A percentile compares a stretch with the other conserved stretches of the same genome.
Conservation (phyloP, 2,113 vertebrate species). For the Etheostoma spectabile region DNA sequence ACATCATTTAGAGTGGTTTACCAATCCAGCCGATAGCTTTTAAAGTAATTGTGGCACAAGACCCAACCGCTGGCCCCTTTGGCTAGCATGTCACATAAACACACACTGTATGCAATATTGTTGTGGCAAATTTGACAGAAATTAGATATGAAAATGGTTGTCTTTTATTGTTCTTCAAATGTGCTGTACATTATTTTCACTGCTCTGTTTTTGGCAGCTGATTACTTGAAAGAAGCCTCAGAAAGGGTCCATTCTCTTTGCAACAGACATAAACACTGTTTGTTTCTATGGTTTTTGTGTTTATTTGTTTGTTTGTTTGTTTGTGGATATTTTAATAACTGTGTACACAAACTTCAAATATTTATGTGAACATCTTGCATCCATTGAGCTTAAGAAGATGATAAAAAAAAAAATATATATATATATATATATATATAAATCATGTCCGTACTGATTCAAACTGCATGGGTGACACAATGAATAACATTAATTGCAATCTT, state of each 20-base stretch:
- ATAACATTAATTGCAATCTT: constrained; percentile 64
- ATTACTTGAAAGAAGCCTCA: constrained; percentile 5
- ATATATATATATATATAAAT: constrained; percentile 54
- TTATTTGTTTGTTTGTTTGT: constrained; percentile 32
- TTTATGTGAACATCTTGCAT: neutral
- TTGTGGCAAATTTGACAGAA: constrained; percentile 27
- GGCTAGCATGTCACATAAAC: constrained; percentile 40
- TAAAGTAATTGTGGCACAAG: constrained; percentile 67
- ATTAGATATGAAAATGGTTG: constrained; percentile 13
- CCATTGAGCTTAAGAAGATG: neutral
- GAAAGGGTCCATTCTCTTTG: neutral
- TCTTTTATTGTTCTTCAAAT: constrained; percentile 2
- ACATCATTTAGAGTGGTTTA: constrained; percentile 69
- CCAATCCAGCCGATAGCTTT: constrained; percentile 64
- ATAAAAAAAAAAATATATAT: neutral
- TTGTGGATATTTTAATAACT: constrained; percentile 30
- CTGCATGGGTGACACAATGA: constrained; percentile 44
- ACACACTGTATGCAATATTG: constrained; percentile 29
- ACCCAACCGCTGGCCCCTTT: constrained; percentile 51
- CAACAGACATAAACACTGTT: neutral
- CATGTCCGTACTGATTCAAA: constrained; percentile 24
- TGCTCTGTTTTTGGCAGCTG: constrained; percentile 22
- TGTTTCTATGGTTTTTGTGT: constrained; percentile 16
- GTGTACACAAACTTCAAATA: constrained; percentile 13
- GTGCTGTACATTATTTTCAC: neutral